These are phyloP conservation scores for Dexiosoma caninum DNA, from an alignment of 2,888 invertebrate species.

Conservation along the genomic window DNA sequence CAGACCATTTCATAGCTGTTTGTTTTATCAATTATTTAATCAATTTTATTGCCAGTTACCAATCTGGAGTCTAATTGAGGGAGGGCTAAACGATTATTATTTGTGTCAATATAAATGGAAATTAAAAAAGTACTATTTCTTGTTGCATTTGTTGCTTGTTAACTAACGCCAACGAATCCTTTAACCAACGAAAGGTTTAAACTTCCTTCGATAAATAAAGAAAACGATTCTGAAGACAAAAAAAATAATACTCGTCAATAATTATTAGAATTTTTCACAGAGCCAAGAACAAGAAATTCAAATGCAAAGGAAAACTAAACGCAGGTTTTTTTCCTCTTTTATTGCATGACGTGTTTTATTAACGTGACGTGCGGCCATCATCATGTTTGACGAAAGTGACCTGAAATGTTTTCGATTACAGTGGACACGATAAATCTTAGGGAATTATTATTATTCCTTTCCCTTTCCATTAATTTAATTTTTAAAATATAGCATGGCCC, in stretches of 20 bases:
- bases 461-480: no score
- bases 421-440: no score
- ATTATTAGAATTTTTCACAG: neutral
- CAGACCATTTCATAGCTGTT: no score
- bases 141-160: neutral
- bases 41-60: neutral
- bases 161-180: neutral
- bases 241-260: no score
- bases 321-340: neutral
- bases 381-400: no score
- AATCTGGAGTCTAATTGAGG: neutral
- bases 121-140: neutral
- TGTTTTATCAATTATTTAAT: constrained; percentile 19
- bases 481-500: no score
- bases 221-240: no score
- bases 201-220: neutral
- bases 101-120: neutral
- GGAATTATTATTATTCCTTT: no score
- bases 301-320: neutral
- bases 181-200: neutral
- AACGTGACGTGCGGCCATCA: neutral
- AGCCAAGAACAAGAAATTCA: neutral
- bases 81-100: neutral
- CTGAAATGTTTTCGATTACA: no score
- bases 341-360: neutral